Evolutionary conservation across 2,113 vertebrate genomes (phyloP).

Genomic region (Hemiprocne comata): DNA sequence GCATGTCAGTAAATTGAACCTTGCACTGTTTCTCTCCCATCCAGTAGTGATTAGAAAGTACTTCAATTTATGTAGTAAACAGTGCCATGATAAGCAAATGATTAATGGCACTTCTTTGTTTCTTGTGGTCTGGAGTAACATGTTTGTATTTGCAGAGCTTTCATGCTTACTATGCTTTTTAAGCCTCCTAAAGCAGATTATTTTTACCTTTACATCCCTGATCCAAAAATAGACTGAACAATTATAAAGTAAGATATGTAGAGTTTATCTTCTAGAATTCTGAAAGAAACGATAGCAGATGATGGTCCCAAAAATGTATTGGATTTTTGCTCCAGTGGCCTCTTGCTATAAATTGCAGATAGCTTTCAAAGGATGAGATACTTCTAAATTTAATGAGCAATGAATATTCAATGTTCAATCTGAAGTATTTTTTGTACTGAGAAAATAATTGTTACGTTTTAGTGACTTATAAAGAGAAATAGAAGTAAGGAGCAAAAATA

Average conservation of each 20-base stretch:
- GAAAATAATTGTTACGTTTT: background rate
- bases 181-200: background rate
- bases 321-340: background rate
- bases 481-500: background rate
- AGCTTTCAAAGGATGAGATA: background rate
- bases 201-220: background rate
- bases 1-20: background rate
- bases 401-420: background rate
- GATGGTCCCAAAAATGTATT: background rate
- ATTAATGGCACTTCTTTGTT: background rate
- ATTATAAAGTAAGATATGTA: background rate
- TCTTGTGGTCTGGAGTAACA: background rate
- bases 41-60: background rate
- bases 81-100: background rate
- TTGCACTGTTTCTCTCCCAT: background rate
- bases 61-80: background rate
- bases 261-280: background rate
- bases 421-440: background rate
- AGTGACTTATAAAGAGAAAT: background rate
- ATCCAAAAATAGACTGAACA: background rate
- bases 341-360: background rate
- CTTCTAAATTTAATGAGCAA: background rate
- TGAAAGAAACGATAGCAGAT: background rate
- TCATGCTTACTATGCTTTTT: background rate
- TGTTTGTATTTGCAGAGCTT: background rate